Conservation (phyloP, 1,140 invertebrate genomes). For the Drosophila watanabei region DNA sequence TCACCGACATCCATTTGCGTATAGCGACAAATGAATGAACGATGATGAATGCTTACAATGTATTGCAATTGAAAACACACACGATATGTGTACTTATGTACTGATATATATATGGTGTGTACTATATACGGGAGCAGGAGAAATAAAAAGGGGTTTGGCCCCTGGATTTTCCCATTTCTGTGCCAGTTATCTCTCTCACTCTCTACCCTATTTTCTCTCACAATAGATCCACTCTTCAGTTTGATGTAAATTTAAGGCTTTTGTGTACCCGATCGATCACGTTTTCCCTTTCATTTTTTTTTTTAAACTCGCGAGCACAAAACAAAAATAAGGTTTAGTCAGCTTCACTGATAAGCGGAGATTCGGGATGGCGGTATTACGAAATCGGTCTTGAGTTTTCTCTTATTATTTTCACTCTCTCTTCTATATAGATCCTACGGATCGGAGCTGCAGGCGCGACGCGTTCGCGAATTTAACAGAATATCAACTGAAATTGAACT, state of each 20-base stretch:
- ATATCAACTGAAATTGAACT: slow-evolving; percentile 83
- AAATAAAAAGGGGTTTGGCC: slow-evolving; percentile 54
- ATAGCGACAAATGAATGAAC: slow-evolving; percentile 37
- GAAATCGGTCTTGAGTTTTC: slow-evolving; percentile 19
- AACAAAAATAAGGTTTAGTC: slow-evolving; percentile 17
- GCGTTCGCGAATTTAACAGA: slow-evolving; percentile 83
- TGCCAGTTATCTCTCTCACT: slow-evolving; percentile 37
- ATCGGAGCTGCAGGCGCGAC: slow-evolving; percentile 69
- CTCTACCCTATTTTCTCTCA: slow-evolving; percentile 18
- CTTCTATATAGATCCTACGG: slow-evolving; percentile 12
- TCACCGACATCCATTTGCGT: slow-evolving; percentile 42
- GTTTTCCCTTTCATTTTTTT: slow-evolving; percentile 8
- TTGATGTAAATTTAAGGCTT: neutral
- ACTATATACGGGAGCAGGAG: slow-evolving; percentile 6
- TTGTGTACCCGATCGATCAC: neutral
- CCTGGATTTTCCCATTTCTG: slow-evolving; percentile 20
- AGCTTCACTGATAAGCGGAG: slow-evolving; percentile 30
- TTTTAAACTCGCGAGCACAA: neutral
- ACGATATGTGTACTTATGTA: neutral
- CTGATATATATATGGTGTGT: neutral
- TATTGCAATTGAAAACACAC: slow-evolving; percentile 32
- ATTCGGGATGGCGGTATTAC: neutral
- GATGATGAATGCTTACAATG: slow-evolving; percentile 35
- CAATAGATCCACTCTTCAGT: slow-evolving; percentile 1
- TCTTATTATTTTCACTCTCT: slow-evolving; percentile 3